Evolutionary conservation across 2,888 invertebrate genomes (phyloP).

Genomic region (Cenopis cana): DNA sequence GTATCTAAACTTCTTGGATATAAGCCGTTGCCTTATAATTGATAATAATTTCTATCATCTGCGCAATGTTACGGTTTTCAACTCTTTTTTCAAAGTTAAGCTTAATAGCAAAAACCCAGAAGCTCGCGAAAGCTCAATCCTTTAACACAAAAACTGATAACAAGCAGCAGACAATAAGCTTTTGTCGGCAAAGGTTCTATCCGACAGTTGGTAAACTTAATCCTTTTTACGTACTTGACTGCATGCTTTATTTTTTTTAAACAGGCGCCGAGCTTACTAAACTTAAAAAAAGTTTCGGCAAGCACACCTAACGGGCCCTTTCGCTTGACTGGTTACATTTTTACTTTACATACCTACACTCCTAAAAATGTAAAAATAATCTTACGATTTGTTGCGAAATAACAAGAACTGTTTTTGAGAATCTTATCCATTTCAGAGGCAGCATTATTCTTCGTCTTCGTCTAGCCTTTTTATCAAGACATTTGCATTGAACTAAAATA

Average conservation of each 20-base stretch:
- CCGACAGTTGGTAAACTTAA: constrained; percentile 65
- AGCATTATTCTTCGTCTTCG: background rate
- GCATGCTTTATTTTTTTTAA: constrained; percentile 19
- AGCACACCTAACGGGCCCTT: constrained; percentile 2
- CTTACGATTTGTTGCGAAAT: background rate
- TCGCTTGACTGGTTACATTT: background rate
- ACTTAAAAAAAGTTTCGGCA: constrained; percentile 3
- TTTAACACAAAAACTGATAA: constrained; percentile 41
- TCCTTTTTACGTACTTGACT: constrained; percentile 58
- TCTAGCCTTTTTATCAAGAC: background rate
- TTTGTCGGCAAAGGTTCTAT: constrained; percentile 49
- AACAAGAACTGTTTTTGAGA: background rate
- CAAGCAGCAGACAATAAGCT: constrained; percentile 42
- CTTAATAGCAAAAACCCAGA: constrained; percentile 29
- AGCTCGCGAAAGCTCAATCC: constrained; percentile 37
- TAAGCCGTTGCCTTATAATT: background rate
- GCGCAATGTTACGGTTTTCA: background rate
- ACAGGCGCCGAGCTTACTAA: constrained; percentile 27
- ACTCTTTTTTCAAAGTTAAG: background rate
- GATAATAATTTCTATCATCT: constrained; percentile 6
- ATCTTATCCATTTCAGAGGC: background rate
- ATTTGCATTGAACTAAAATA: background rate
- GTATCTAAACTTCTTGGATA: no score
- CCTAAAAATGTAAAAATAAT: background rate
- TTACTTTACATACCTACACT: background rate